phyloP scores from a whole-genome alignment of 30 jellyfish, hydroid and myxozoan species.

The Cassiopea xamachana region DNA sequence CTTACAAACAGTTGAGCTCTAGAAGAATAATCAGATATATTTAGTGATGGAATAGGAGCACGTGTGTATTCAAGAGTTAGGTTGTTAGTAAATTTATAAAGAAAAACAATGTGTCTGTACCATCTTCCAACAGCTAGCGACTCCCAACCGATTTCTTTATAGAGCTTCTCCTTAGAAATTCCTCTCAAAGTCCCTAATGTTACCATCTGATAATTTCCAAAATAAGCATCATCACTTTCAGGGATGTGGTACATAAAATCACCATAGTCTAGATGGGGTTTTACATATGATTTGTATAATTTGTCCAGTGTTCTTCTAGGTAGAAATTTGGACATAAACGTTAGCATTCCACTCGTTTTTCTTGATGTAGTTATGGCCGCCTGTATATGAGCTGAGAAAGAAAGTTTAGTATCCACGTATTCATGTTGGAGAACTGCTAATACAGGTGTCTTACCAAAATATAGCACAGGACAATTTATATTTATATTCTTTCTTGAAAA shows the following conservation, averaged over 20 bases:
- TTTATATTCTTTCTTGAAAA: background rate
- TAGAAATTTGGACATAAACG: background rate
- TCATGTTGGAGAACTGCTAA: too few species aligned
- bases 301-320: background rate
- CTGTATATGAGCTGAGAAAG: background rate
- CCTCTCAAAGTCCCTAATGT: background rate
- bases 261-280: background rate
- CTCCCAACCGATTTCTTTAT: too few species aligned
- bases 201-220: background rate
- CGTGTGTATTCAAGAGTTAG: too few species aligned
- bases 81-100: too few species aligned
- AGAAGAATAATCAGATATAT: too few species aligned
- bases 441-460: background rate
- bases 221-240: background rate
- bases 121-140: too few species aligned
- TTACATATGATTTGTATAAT: background rate
- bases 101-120: too few species aligned
- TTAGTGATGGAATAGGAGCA: too few species aligned
- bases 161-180: too few species aligned
- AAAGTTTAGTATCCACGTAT: background rate
- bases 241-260: constrained; percentile 3
- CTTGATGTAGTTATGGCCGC: constrained; percentile 1
- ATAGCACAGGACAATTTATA: background rate
- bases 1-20: too few species aligned
- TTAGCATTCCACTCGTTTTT: background rate